Evolutionary conservation across 2,888 invertebrate genomes (phyloP), one percentile per base, ranked within the genome.

Genomic region (Orgyia antiqua): DNA sequence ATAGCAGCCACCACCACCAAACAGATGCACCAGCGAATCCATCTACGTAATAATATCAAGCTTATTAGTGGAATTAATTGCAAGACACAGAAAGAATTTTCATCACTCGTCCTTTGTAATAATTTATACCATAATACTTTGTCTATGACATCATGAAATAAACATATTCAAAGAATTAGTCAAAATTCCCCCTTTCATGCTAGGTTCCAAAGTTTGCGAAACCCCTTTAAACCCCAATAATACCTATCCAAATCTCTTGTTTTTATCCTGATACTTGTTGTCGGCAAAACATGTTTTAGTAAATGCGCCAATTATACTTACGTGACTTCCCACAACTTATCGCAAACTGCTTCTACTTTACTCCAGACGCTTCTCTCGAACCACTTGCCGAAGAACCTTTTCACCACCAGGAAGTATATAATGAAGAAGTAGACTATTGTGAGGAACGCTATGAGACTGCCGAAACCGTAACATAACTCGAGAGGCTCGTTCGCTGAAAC

Each of bases 401-500:
- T 92, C 18, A 93, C 67, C 3, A 92, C 63, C 26, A 76, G 56
- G 49, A 88, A 91, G 64, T 94, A 94, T 13, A 91, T 59, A 0
- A 94, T 31, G 29, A 89, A 88, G 46, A 89, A 79, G 45, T 92
- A 92, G 2, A 88, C 63, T 13, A 92, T 79, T 9, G 73, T 67
- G 1, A 90, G 69, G 0, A 94, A 56, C 0, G 94, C 80, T 13
- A 93, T 72, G 0, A 94, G 75, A 65, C 94, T 89, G 21, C 94
- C 94, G 46, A 92, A 91, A 0, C 94, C 94, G 29, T 88, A 63
- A 58, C 94, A 94, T 56, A 86, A 55, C 10, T 80, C 67, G 17
- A 86, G 35, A 0, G 72, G 66, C 0, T 65, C 56, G 0, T 49
- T 38, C 18, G 41, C 84, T 84, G 18, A 15, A 7, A 5, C 4